Evolutionary conservation across 2,797 vertebrate genomes (phyloP).

Genomic region (Falco biarmicus): DNA sequence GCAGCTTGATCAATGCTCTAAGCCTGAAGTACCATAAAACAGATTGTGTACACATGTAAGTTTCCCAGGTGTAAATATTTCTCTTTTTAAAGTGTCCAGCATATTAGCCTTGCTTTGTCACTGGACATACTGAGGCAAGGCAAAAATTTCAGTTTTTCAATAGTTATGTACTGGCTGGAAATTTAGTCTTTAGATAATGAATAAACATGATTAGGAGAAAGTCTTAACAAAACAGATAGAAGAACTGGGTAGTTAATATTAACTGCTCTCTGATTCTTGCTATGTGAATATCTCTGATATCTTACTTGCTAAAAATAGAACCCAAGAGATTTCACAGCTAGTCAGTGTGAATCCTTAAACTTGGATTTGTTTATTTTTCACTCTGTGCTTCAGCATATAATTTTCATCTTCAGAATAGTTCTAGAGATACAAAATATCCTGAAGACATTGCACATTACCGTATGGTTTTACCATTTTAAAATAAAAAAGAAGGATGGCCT

Average conservation of each 20-base stretch:
- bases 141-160: background rate
- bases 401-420: background rate
- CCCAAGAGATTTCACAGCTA: background rate
- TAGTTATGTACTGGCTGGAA: background rate
- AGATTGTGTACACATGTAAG: background rate
- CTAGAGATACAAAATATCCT: background rate
- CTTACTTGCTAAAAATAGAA: background rate
- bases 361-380: background rate
- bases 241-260: background rate
- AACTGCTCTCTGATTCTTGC: background rate
- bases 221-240: background rate
- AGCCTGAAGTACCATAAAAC: background rate
- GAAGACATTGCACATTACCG: background rate
- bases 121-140: background rate
- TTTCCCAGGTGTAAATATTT: background rate
- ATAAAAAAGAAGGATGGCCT: background rate
- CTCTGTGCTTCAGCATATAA: background rate
- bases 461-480: background rate
- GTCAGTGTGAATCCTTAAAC: background rate
- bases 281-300: background rate
- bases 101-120: background rate
- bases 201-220: background rate
- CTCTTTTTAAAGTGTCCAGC: background rate
- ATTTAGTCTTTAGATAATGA: background rate
- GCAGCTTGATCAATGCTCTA: background rate